Evolutionary conservation across 2,797 vertebrate species (phyloP), one percentile per base, ranked within the genome.

Genomic region (Eulemur albifrons): DNA sequence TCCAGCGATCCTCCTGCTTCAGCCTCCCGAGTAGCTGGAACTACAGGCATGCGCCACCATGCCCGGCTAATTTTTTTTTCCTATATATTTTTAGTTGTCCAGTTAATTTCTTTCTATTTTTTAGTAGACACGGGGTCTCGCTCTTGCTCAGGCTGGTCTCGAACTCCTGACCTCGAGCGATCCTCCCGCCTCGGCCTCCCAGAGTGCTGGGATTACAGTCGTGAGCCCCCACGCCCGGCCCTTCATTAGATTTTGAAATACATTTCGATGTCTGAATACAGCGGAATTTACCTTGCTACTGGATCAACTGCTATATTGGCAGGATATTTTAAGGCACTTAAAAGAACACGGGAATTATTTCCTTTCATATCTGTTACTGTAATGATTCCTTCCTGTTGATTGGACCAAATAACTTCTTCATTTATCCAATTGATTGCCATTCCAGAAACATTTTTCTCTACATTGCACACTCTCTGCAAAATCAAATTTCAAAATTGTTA

Each of bases 391-490:
- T 99, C 99, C 96, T 99, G 98, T 63, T 96, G 98, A 88, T 99
- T 99, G 93, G 99, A 99, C 99, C 99, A 99, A 79, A 99, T 98
- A 59, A 99, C 94, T 20, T 97, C 94, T 94, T 99, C 99, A 97
- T 98, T 98, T 97, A 99, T 98, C 99, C 99, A 99, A 97, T 99
- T 99, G 97, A 99, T 98, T 95, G 99, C 99, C 94, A 99, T 99
- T 82, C 99, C 99, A 10, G 99, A 99, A 95, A 99, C 98, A 85
- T 99, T 99, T 98, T 99, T 99, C 95, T 99, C 99, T 96, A 98
- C 97, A 54, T 98, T 98, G 86, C 98, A 98, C 5, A 99, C 94
- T 98, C 98, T 99, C 99, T 99, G 98, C 15, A 97, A 98, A 91
- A 40, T 81, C 76, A 95, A 96, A 94, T 93, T 94, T 92, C 14